Conservation (phyloP, 2,888 invertebrate genomes). For the Tinea trinotella region DNA sequence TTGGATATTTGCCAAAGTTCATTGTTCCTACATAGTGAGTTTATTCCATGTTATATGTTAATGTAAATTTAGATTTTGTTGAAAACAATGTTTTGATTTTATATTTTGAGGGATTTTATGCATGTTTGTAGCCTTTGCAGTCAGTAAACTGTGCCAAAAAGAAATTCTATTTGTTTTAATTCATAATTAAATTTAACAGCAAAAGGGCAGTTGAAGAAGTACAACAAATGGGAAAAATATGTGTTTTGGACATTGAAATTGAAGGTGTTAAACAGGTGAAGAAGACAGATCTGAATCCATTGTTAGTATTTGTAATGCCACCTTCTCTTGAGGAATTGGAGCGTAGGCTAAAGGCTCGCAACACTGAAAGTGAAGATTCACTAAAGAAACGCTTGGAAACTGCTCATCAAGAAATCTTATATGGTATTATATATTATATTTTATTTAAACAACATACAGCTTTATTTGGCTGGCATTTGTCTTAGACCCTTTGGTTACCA, state of each 20-base stretch:
- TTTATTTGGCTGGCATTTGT: too few species aligned
- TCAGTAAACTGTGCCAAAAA: not conserved
- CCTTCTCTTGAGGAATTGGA: constrained; percentile 87
- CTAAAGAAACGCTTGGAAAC: constrained; percentile 82
- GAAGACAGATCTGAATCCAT: constrained; percentile 83
- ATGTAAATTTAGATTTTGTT: constrained; percentile 3
- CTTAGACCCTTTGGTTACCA: too few species aligned
- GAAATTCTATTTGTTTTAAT: not conserved
- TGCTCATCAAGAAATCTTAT: constrained; percentile 87
- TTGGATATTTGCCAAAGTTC: constrained; percentile 44
- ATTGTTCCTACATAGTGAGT: constrained; percentile 28
- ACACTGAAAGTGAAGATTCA: constrained; percentile 93
- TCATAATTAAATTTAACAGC: constrained; percentile 62
- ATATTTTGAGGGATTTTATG: too few species aligned
- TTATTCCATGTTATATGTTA: not conserved
- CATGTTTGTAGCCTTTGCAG: not conserved
- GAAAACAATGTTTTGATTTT: not conserved
- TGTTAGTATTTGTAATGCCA: constrained; percentile 93
- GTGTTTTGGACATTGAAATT: constrained; percentile 94
- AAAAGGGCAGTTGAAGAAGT: constrained; percentile 89
- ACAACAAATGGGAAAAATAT: constrained; percentile 84
- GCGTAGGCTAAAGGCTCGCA: constrained; percentile 79
- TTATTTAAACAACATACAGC: too few species aligned
- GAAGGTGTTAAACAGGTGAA: constrained; percentile 93
- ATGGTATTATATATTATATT: constrained; percentile 74